Conservation (phyloP, 2,113 vertebrate genomes). For the Corynorhinus townsendii region DNA sequence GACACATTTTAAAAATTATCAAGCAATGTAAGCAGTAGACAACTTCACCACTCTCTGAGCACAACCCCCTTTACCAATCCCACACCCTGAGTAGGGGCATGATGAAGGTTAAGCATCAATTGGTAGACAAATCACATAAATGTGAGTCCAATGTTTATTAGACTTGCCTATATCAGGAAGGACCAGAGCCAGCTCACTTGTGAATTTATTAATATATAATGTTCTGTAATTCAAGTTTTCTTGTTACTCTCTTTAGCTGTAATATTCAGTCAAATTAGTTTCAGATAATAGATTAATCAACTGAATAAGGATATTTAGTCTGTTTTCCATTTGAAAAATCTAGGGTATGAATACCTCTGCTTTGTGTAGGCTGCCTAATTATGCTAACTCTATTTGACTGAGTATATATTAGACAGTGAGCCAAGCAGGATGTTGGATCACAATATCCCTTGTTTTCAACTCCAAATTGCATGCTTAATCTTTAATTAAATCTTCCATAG, state of each 20-base stretch:
- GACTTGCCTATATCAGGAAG: background rate
- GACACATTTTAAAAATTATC: background rate
- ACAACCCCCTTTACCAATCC: background rate
- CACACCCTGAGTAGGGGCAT: background rate
- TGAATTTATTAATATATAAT: background rate
- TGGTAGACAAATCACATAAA: background rate
- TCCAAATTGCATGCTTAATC: slow-evolving; percentile 54
- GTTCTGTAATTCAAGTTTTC: slow-evolving; percentile 17
- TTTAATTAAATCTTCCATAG: slow-evolving; percentile 56
- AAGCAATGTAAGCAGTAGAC: background rate
- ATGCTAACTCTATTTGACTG: slow-evolving; percentile 56
- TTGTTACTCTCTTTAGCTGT: slow-evolving; percentile 28
- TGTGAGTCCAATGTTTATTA: background rate
- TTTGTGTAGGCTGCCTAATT: slow-evolving; percentile 55
- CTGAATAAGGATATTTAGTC: slow-evolving; percentile 54
- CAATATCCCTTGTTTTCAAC: slow-evolving; percentile 21
- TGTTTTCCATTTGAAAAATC: slow-evolving; percentile 57
- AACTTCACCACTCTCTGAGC: background rate
- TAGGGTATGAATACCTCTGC: slow-evolving; percentile 48
- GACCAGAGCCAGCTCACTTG: background rate
- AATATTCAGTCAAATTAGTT: slow-evolving; percentile 40
- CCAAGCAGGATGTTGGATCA: slow-evolving; percentile 42
- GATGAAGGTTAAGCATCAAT: background rate
- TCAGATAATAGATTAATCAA: slow-evolving; percentile 50
- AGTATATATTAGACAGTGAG: slow-evolving; percentile 42